These are phyloP conservation scores for Syritta pipiens DNA, from an alignment of 2,888 invertebrate species.

Conservation along the genomic window DNA sequence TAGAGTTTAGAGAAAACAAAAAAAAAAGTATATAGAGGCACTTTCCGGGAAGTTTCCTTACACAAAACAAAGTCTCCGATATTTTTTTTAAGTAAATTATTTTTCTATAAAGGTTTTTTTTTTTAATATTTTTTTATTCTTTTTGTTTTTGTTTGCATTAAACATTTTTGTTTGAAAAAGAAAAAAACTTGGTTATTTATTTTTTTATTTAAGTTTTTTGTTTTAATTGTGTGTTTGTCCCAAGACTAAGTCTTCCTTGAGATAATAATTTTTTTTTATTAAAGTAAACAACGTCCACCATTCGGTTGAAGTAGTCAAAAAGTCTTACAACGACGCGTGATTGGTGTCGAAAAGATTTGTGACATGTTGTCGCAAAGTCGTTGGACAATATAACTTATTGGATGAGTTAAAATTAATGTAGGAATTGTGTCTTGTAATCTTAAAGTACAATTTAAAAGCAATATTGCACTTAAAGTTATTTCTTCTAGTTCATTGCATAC, in stretches of 20 bases:
- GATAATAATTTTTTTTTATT: slow-evolving; percentile 23
- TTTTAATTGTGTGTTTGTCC: slow-evolving; percentile 5
- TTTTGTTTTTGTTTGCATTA: slow-evolving; percentile 45
- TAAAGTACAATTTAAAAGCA: too few species aligned
- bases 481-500: too few species aligned
- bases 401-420: too few species aligned
- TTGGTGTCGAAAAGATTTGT: too few species aligned
- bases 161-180: slow-evolving; percentile 27
- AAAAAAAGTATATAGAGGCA: slow-evolving; percentile 26
- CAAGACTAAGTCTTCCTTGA: slow-evolving; percentile 52
- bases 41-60: slow-evolving; percentile 26
- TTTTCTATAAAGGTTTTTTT: slow-evolving; percentile 67
- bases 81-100: slow-evolving; percentile 46
- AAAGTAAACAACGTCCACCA: slow-evolving; percentile 1
- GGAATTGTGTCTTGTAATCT: too few species aligned
- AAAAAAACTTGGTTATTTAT: neutral
- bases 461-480: too few species aligned
- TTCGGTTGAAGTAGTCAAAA: slow-evolving; percentile 17
- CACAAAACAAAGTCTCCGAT: slow-evolving; percentile 10
- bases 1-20: slow-evolving; percentile 55
- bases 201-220: neutral
- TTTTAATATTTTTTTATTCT: slow-evolving; percentile 20
- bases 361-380: too few species aligned
- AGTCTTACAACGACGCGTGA: too few species aligned
- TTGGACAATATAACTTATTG: too few species aligned